Evolutionary conservation across 2,113 vertebrate genomes (phyloP), one percentile per base, ranked within the genome.

Genomic region (Coregonus clupeaformis): DNA sequence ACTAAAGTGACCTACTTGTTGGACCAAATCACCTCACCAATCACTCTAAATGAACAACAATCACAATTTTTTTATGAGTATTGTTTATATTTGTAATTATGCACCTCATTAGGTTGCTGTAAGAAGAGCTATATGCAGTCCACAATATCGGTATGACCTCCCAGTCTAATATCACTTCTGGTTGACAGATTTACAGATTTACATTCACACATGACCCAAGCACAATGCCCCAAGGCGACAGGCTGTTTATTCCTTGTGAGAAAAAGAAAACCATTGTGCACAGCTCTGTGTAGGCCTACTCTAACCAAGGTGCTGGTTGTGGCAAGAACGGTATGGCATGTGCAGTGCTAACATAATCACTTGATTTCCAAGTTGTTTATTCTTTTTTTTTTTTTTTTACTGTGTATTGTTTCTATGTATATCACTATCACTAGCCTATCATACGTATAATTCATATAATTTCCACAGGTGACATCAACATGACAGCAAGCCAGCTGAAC

Each of bases 71-170:
- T 45, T 25, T 6, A 71, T 71, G 22, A 76, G 71, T 77, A 64
- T 36, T 71, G 57, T 77, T 77, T 42, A 71, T 62, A 30, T 71
- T 57, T 71, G 32, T 42, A 57, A 71, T 77, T 65, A 77, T 66
- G 59, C 45, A 29, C 24, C 47, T 77, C 42, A 32, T 77, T 71
- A 71, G 68, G 45, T 52, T 77, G 11, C 68, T 47, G 16, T 45
- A 25, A 64, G 32, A 42, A 16, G n/a, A 64, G n/a, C 12, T 45
- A 64, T 27, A 64, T 42, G 20, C 20, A 1, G 57, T 45, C 11
- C 36, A 73, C 7, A 63, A 5, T 22, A 13, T 71, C 55, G 3
- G 6, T 30, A 29, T 52, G 2, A 13, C 30, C 25, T 14, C 7
- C 57, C 70, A 11, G 52, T 71, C 25, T 71, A 60, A n/a, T 60